Base-by-base conservation (phyloP, 2,888 invertebrate species). In the Bembecia ichneumoniformis region DNA sequence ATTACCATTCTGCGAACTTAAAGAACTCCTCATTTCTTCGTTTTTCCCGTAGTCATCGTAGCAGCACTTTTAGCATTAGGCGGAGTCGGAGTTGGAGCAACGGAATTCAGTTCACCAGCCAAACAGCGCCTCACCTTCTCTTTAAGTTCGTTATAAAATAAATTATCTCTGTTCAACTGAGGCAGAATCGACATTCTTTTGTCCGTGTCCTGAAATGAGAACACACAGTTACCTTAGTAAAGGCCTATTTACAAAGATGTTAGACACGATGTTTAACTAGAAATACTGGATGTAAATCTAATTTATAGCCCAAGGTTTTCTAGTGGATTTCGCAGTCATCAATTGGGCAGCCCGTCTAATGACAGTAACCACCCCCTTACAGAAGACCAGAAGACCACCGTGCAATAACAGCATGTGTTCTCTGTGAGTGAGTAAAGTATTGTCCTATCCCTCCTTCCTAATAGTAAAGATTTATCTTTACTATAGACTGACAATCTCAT, bases 111-210 rank as follows among this genome's bases (percentile, higher is more conserved):
- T 0, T 68, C 66, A 0, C 67, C 70, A 0, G 55, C 57, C 0
- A 56, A 2, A 51, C 48, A 71, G 45, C 36, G 54, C 51, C 57
- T 67, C n/a, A 79, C 73, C 9, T 59, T 66, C 1, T 20, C 44
- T 52, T 74, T 74, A n/a, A 84, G 55, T 0, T 72, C 70, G 0
- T 15, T 1, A 53, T 82, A 81, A 1, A 79, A 49, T 0, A 28
- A 55, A 51, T 81, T 81, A 5, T 75, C 76, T 20, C 62, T 75
- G 55, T 76, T 79, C 46, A 86, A 45, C 52, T 86, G 84, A 0
- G 83, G 84, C 1, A 82, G 51, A 0, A 81, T 58, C 4, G 71
- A 61, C 0, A 62, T 1, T 0, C 60, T 64, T 44, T 62, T 74
- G 34, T 81, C 80, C 0, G 20, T 0, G 50, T 78, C 82, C 83